Evolutionary conservation across 2,113 vertebrate species (phyloP).

Genomic region (Vulpes vulpes): DNA sequence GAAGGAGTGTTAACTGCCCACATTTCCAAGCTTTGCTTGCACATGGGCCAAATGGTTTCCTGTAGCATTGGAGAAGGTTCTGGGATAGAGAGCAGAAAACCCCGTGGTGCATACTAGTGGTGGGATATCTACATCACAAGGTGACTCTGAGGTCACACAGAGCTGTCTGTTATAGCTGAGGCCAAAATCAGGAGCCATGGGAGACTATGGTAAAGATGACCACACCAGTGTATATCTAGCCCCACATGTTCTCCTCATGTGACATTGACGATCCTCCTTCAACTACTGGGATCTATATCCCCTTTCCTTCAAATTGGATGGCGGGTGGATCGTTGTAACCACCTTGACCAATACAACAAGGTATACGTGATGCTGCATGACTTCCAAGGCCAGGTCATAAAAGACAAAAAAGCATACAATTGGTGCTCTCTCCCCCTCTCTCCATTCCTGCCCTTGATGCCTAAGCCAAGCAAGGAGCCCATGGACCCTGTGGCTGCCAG

Average conservation of each 20-base stretch:
- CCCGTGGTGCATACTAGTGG: fast-evolving
- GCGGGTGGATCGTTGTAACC: not conserved
- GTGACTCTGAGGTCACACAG: not conserved
- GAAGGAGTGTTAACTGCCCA: too few species aligned
- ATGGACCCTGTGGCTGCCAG: not conserved
- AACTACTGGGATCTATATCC: not conserved
- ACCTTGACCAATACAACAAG: not conserved
- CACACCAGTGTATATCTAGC: not conserved
- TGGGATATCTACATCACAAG: not conserved
- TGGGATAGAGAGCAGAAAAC: not conserved
- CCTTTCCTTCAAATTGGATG: not conserved
- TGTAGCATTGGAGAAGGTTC: not conserved
- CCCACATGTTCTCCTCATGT: not conserved
- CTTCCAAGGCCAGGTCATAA: not conserved
- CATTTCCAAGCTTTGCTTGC: not conserved
- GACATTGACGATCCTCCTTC: not conserved
- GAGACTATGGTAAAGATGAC: not conserved
- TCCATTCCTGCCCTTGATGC: not conserved
- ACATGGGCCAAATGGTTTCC: not conserved
- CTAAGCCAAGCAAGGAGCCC: not conserved
- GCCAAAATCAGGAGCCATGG: not conserved
- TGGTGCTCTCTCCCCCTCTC: not conserved
- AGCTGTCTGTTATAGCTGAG: not conserved
- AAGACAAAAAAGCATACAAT: not conserved
- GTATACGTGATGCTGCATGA: not conserved